Conservation (phyloP, 2,888 invertebrate species). For the Apocheima hispidaria region DNA sequence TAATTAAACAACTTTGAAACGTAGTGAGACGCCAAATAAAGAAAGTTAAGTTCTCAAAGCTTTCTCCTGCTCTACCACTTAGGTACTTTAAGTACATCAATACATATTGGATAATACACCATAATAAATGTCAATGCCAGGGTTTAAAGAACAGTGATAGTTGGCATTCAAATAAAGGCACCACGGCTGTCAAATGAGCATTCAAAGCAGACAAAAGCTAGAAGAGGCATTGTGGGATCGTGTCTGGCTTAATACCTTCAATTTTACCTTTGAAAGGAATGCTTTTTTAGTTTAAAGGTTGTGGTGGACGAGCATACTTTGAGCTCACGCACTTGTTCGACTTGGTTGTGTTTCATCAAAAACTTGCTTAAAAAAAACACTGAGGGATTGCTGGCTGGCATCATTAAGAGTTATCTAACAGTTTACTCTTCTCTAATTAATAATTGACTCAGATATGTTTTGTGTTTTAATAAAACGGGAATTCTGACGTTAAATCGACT, state of each 20-base stretch:
- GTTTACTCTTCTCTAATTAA: too few species aligned
- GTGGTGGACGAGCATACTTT: conserved; percentile 5
- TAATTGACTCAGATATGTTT: too few species aligned
- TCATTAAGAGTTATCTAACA: too few species aligned
- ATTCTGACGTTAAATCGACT: too few species aligned
- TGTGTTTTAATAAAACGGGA: too few species aligned
- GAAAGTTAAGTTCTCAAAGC: conserved; percentile 4
- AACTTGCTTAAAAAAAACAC: too few species aligned
- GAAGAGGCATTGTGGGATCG: conserved; percentile 67
- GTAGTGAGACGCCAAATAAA: background rate
- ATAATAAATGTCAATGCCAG: conserved; percentile 28
- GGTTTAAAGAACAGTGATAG: conserved; percentile 27
- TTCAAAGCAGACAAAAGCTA: conserved; percentile 64
- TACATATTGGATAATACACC: conserved; percentile 3
- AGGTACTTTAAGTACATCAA: background rate
- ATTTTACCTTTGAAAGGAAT: conserved; percentile 66
- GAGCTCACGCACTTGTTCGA: conserved; percentile 2
- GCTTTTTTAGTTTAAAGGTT: conserved; percentile 51
- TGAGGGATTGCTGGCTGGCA: too few species aligned
- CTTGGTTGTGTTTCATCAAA: background rate
- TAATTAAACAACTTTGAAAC: background rate
- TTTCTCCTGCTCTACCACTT: conserved; percentile 4
- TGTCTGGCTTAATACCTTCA: conserved; percentile 66
- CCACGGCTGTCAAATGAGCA: conserved; percentile 43
- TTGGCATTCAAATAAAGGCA: conserved; percentile 43